phyloP scores from a whole-genome alignment of 2,888 invertebrate genomes.

The Cerceris ruficornis region DNA sequence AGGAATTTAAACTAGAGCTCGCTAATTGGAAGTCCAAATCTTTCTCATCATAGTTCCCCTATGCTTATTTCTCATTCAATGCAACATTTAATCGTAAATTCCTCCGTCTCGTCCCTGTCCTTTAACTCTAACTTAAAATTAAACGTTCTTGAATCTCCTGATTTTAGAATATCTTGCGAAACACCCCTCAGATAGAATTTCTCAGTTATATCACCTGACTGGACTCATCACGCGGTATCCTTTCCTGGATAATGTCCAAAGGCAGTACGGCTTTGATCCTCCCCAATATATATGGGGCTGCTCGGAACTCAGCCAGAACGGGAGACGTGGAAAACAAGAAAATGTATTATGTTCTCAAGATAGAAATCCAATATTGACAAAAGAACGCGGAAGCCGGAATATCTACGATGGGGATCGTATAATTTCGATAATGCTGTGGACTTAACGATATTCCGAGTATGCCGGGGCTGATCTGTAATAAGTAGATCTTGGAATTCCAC shows the following conservation, averaged over 20 bases:
- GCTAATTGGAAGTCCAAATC: no score
- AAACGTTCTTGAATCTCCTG: no score
- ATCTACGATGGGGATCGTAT: not conserved
- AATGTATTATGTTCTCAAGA: slow-evolving; percentile 17
- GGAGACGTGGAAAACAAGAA: slow-evolving; percentile 18
- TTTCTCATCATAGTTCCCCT: no score
- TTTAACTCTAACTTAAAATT: no score
- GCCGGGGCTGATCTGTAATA: not conserved
- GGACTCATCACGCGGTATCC: slow-evolving; percentile 22
- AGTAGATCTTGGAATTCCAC: not conserved
- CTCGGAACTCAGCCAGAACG: slow-evolving; percentile 9
- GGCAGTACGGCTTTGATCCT: slow-evolving; percentile 29
- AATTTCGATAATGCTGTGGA: not conserved
- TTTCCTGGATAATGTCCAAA: slow-evolving; percentile 34
- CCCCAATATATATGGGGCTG: not conserved
- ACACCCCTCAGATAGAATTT: slow-evolving; percentile 43
- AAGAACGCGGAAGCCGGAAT: slow-evolving; percentile 1
- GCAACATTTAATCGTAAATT: no score
- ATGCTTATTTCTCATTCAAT: no score
- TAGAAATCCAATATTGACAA: slow-evolving; percentile 43
- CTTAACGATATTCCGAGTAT: not conserved
- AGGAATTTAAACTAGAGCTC: no score
- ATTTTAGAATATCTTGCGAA: not conserved
- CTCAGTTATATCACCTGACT: slow-evolving; percentile 20
- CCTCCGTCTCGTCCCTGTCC: no score